Evolutionary conservation across 2,888 invertebrate species (phyloP), one percentile per base, ranked within the genome.

Genomic region (Dryobota labecula): DNA sequence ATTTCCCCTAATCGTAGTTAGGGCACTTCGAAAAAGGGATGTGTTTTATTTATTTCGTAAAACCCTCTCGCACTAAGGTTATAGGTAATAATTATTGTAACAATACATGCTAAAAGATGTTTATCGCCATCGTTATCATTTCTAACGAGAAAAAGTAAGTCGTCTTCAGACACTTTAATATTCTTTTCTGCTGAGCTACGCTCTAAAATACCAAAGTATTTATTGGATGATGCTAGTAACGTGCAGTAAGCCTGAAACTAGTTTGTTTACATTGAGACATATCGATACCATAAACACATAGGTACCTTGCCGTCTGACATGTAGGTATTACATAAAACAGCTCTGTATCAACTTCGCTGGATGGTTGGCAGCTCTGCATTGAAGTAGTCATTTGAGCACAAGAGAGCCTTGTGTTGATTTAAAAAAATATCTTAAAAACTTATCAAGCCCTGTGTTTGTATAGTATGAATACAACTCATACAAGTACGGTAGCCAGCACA

Each of bases 1-100:
- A 82, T 87, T 89, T 94, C 94, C 95, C 95, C 96, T 93, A 93
- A 93, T 92, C 90, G 89, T 86, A 91, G 91, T 91, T 89, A 89
- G 85, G 91, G 91, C 93, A 93, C 95, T 94, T 95, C 92, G 90
- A 92, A 90, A 92, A 90, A 90, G 92, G 93, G 90, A 91, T 83
- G 87, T 90, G 84, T 92, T 93, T 93, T 94, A n/a, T 94, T 94
- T 93, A 93, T 90, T 90, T 81, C 82, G 80, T 76, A 80, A 86
- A 87, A 84, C 90, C 87, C 86, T 88, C 86, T 85, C 69, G 47
- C 54, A 76, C 43, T 61, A 41, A 61, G 54, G 60, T 81, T 83
- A 73, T 66, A n/a, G n/a, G n/a, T n/a, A 66, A 62, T 68, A 6
- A 15, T n/a, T 30, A 43, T 63, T 76, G 51, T 27, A 68, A n/a